phyloP scores from a whole-genome alignment of 35 echinoderm and acorn worm species.

The Apostichopus japonicus region DNA sequence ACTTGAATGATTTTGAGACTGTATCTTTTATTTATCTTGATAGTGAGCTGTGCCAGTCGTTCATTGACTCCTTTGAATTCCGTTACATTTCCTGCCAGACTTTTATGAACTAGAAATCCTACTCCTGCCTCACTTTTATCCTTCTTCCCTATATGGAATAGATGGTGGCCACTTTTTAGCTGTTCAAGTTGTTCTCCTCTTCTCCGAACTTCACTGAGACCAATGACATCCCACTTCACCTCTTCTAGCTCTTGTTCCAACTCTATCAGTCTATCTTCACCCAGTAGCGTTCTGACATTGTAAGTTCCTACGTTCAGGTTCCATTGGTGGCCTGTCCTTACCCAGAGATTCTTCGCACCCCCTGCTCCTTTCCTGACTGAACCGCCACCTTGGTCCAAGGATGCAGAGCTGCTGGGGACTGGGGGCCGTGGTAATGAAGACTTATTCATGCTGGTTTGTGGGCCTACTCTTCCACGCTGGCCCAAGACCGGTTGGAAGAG shows the following conservation, averaged over 20 bases:
- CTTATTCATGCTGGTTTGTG: not conserved
- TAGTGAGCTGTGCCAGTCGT: conserved; percentile 29
- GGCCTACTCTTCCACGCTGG: not conserved
- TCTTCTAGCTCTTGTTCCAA: conserved; percentile 41
- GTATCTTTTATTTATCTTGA: conserved; percentile 19
- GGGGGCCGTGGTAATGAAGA: not conserved
- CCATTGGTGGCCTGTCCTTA: conserved; percentile 55
- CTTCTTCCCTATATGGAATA: conserved; percentile 32
- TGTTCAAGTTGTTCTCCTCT: conserved; percentile 39
- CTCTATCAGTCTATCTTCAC: conserved; percentile 52
- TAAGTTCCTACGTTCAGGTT: conserved; percentile 38
- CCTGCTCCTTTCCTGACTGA: conserved; percentile 41
- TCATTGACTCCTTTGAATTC: conserved; percentile 52
- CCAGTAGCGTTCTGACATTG: conserved; percentile 48
- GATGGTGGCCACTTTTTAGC: conserved; percentile 44
- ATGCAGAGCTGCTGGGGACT: not conserved
- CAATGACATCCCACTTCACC: conserved; percentile 56
- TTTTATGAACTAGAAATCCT: conserved; percentile 16
- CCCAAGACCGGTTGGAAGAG: not conserved
- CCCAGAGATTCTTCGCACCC: conserved; percentile 63
- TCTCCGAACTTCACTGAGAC: conserved; percentile 51
- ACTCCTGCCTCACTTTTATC: conserved; percentile 7
- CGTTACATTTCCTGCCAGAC: conserved; percentile 23
- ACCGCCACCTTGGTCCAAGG: conserved; percentile 1
- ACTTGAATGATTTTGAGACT: too few relatives aligned